Conservation (phyloP, 2,797 vertebrate genomes). For the Dermochelys coriacea region DNA sequence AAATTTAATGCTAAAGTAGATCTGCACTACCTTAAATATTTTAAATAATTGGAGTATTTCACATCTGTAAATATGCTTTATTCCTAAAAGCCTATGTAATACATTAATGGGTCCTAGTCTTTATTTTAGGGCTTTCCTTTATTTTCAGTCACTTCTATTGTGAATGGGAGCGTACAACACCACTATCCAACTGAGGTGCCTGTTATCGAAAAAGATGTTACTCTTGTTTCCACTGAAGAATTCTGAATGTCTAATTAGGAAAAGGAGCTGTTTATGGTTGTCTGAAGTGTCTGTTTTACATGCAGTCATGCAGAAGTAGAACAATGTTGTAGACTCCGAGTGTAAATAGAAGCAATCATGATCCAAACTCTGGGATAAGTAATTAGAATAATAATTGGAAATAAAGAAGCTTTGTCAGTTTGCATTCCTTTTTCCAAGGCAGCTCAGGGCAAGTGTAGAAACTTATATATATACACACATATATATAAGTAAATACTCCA, state of each 20-base stretch:
- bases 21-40: neutral
- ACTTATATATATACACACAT: slow-evolving; percentile 58
- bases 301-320: slow-evolving; percentile 77
- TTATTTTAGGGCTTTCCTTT: slow-evolving; percentile 52
- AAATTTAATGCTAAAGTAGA: neutral
- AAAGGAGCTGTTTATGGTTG: slow-evolving; percentile 65
- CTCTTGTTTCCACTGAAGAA: slow-evolving; percentile 50
- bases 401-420: slow-evolving; percentile 74
- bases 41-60: neutral
- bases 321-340: slow-evolving; percentile 65
- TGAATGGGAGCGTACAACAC: neutral
- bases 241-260: slow-evolving; percentile 66
- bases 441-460: slow-evolving; percentile 42
- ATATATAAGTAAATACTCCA: slow-evolving; percentile 2
- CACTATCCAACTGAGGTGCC: neutral
- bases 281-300: slow-evolving; percentile 74
- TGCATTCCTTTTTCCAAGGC: slow-evolving; percentile 65
- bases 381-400: slow-evolving; percentile 77
- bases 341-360: slow-evolving; percentile 74
- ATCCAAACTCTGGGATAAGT: slow-evolving; percentile 67
- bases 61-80: neutral
- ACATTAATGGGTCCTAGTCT: neutral
- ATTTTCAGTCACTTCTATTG: slow-evolving; percentile 3
- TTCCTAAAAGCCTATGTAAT: slow-evolving; percentile 18
- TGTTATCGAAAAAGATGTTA: slow-evolving; percentile 51